Evolutionary conservation across 2,113 vertebrate species (phyloP).

Genomic region (Coregonus clupeaformis): DNA sequence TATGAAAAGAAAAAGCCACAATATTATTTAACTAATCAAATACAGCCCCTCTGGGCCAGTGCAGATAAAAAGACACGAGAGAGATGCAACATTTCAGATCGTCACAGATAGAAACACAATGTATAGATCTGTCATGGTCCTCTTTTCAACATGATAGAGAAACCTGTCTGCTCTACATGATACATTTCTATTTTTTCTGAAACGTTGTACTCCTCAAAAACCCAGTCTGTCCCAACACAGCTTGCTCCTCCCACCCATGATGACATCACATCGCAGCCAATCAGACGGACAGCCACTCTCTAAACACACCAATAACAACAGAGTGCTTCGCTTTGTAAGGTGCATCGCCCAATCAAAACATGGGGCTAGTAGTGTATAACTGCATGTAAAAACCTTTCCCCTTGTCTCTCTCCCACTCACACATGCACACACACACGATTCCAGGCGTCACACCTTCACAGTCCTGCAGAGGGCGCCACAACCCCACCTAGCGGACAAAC

Average conservation of each 20-base stretch:
- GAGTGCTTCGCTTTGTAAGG: constrained; percentile 10
- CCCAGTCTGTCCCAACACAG: constrained; percentile 17
- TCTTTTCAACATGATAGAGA: background rate
- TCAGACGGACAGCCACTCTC: constrained; percentile 23
- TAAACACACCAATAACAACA: constrained; percentile 13
- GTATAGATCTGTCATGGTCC: background rate
- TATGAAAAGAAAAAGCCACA: constrained; percentile 60
- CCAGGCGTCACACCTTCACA: background rate
- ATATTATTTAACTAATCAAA: constrained; percentile 46
- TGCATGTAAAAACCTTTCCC: constrained; percentile 10
- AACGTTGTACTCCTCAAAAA: constrained; percentile 5
- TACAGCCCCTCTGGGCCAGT: constrained; percentile 60
- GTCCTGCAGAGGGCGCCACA: constrained; percentile 24
- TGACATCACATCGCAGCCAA: constrained; percentile 6
- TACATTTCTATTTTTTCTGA: background rate
- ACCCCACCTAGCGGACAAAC: constrained; percentile 64
- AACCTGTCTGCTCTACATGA: background rate
- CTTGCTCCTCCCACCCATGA: background rate
- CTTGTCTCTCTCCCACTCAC: background rate
- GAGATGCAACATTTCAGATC: constrained; percentile 1
- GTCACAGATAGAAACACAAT: background rate
- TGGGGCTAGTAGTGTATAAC: background rate
- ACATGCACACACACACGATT: too few relatives aligned
- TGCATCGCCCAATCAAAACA: constrained; percentile 9
- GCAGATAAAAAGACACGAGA: constrained; percentile 51